Base-by-base conservation (phyloP, 2,888 invertebrate species). In the Diaprepes abbreviatus region DNA sequence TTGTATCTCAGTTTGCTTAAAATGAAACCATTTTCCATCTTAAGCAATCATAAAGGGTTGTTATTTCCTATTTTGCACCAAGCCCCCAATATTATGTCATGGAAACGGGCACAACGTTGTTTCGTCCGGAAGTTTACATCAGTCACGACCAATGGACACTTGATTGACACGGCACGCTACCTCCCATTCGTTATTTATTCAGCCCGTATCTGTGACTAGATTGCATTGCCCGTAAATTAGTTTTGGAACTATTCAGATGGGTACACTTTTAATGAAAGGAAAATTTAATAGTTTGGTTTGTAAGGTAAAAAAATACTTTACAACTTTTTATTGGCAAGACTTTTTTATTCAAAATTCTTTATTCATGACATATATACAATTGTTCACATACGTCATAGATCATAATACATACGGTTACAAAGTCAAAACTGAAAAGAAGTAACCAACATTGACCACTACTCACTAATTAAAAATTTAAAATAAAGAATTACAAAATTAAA, bases 171-270 rank as follows among this genome's bases (percentile, higher is more conserved):
- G 67, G 69, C 68, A 70, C 73, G 73, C 73, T 66, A 66, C 63
- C 67, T 52, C 64, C 73, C 73, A 74, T 75, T 77, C 74, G 73
- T 74, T 76, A 74, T 76, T 74, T 75, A 74, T 72, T 67, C 73
- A 66, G 66, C 73, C 72, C 74, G 71, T 75, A 60, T 50, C 58
- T 58, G 28, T 19, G 24, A 19, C 12, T 40, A 60, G 60, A 60
- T 60, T 48, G 14, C 40, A 40, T 21, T 48, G 60, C 6, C 36
- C 31, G 12, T 48, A 50, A 50, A 50, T 50, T 50, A 50, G 48
- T 50, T 50, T 28, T 28, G 14, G 28, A 50, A 50, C 48, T 50
- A 50, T 50, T 50, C 16, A 28, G 48, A 50, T 31, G 12, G 48
- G 28, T 9, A 28, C 14, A 50, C 31, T 28, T 28, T 16, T 50